Conservation (phyloP, 2,888 invertebrate genomes). For the Hydrotaea diabolus region DNA sequence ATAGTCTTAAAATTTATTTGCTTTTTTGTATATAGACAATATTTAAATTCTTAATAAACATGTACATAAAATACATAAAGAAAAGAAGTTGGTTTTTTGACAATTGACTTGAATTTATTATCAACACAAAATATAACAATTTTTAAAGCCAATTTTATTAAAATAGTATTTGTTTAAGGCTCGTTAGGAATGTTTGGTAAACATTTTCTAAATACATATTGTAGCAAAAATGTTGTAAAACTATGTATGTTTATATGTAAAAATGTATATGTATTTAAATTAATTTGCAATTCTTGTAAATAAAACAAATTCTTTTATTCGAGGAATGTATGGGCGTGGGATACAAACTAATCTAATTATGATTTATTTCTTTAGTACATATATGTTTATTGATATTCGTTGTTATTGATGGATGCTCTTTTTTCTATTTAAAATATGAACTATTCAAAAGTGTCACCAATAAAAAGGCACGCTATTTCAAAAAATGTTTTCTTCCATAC, state of each 20-base stretch:
- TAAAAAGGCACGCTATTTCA: conserved; percentile 59
- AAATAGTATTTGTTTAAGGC: conserved; percentile 37
- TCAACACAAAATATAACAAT: conserved; percentile 46
- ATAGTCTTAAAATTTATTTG: conserved; percentile 61
- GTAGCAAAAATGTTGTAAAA: neutral
- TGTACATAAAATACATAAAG: conserved; percentile 55
- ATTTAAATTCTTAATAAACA: conserved; percentile 51
- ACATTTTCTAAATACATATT: conserved; percentile 29
- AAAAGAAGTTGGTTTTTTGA: conserved; percentile 39
- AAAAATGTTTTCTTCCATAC: conserved; percentile 43
- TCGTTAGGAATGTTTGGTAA: conserved; percentile 56
- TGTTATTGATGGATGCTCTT: conserved; percentile 25
- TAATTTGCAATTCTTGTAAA: conserved; percentile 18
- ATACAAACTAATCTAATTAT: neutral
- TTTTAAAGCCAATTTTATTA: conserved; percentile 58
- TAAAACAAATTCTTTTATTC: conserved; percentile 51
- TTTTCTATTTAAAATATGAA: conserved; percentile 19
- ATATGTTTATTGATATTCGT: conserved; percentile 43
- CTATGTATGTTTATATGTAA: conserved; percentile 6
- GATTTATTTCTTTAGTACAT: conserved; percentile 16
- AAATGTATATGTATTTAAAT: neutral
- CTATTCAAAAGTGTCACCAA: conserved; percentile 53
- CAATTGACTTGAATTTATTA: conserved; percentile 56
- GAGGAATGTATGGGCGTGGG: conserved; percentile 50
- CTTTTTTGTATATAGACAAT: conserved; percentile 39